These are phyloP conservation scores for Rhizoglyphus robini DNA, from an alignment of 1,140 invertebrate species.

Conservation along the genomic window DNA sequence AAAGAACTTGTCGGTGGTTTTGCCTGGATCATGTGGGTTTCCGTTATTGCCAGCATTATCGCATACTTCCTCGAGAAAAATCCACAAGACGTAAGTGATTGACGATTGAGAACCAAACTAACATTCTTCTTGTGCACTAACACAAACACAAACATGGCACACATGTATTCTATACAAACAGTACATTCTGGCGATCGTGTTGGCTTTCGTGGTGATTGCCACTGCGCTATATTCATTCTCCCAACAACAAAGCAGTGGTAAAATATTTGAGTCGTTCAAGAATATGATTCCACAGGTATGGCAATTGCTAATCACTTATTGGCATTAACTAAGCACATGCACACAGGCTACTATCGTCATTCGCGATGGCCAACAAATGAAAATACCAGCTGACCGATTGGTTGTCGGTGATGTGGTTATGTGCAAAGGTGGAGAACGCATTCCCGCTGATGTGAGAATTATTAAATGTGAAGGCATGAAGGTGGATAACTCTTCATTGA, in stretches of 20 bases:
- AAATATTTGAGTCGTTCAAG: conserved; percentile 25
- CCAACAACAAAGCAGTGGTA: conserved; percentile 32
- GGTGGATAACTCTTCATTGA: conserved; percentile 55
- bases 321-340: conserved; percentile 24
- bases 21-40: conserved; percentile 14
- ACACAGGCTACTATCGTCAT: conserved; percentile 70
- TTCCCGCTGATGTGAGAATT: conserved; percentile 12
- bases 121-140: too few species aligned
- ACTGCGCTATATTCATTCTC: conserved; percentile 27
- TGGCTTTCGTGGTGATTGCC: not conserved
- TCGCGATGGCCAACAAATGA: conserved; percentile 80
- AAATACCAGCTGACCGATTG: conserved; percentile 56
- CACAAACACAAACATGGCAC: too few species aligned
- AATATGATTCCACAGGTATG: not conserved
- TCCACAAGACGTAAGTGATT: not conserved
- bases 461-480: conserved; percentile 18
- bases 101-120: too few species aligned
- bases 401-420: conserved; percentile 64
- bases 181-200: not conserved
- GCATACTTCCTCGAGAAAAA: not conserved
- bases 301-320: too few species aligned
- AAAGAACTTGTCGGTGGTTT: conserved; percentile 14
- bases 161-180: too few species aligned
- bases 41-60: not conserved
- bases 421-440: conserved; percentile 60